These are phyloP conservation scores for Julus scanicus DNA, from an alignment of 2,888 invertebrate species.

Conservation along the genomic window DNA sequence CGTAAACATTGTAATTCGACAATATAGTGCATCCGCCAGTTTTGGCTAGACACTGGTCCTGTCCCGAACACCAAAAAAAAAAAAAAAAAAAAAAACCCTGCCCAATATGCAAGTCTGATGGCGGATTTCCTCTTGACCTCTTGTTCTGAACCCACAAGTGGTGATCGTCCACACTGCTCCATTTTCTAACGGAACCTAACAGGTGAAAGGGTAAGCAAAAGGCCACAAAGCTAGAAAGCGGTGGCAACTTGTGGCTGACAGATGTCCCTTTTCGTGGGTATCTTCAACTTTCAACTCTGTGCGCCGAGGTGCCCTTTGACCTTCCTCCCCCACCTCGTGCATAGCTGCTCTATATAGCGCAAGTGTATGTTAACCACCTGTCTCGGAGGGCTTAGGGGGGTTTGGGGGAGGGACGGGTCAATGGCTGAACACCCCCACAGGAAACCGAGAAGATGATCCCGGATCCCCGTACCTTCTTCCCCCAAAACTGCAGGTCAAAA, in stretches of 20 bases:
- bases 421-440: constrained; percentile 26
- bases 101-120: background rate
- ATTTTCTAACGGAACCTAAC: background rate
- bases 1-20: constrained; percentile 22
- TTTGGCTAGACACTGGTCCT: constrained; percentile 20
- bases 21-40: constrained; percentile 4
- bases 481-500: constrained; percentile 48
- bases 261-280: background rate
- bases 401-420: background rate
- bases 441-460: constrained; percentile 43
- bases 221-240: background rate
- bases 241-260: constrained; percentile 36
- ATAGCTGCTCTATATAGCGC: background rate
- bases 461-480: constrained; percentile 1
- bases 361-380: constrained; percentile 48
- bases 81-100: background rate
- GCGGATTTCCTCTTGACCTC: constrained; percentile 4
- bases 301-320: background rate
- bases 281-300: background rate
- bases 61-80: background rate
- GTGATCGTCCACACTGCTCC: background rate
- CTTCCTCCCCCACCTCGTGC: background rate
- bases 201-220: constrained; percentile 10
- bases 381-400: constrained; percentile 13
- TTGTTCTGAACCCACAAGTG: background rate